Percentiles rank a stretch among this genome's conserved stretches.
These are phyloP conservation scores for Metalampra italica DNA, from an alignment of 2,888 invertebrate genomes.

Conservation along the genomic window DNA sequence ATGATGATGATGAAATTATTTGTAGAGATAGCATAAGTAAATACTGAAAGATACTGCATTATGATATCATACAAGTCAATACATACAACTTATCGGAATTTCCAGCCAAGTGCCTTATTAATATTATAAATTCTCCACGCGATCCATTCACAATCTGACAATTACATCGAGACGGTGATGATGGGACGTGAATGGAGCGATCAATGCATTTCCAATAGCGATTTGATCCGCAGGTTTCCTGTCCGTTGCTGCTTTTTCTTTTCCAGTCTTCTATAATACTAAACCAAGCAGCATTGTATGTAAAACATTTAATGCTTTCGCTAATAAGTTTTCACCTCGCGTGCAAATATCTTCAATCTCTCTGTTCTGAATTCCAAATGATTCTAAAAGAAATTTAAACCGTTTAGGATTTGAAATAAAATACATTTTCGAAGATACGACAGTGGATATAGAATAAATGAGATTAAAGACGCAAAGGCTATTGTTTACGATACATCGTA, in stretches of 20 bases:
- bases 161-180: constrained; percentile 34
- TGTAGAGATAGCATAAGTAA: too few species aligned
- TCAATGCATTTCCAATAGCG: constrained; percentile 17
- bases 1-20: too few species aligned
- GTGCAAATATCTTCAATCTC: constrained; percentile 49
- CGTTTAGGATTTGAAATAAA: constrained; percentile 17
- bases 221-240: constrained; percentile 7
- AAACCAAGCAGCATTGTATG: constrained; percentile 22
- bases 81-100: background rate
- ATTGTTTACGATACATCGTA: constrained; percentile 8
- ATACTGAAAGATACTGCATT: too few species aligned
- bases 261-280: constrained; percentile 5
- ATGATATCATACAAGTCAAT: too few species aligned
- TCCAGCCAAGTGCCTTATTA: too few species aligned
- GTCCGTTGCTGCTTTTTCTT: constrained; percentile 20
- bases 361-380: constrained; percentile 20
- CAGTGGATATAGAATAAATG: background rate
- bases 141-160: constrained; percentile 28
- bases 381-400: constrained; percentile 21
- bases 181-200: constrained; percentile 24
- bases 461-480: background rate
- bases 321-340: constrained; percentile 33
- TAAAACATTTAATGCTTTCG: constrained; percentile 15
- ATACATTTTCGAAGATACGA: constrained; percentile 16
- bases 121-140: constrained; percentile 30